A percentile compares a stretch with the other conserved stretches of the same genome.
Conservation (phyloP, 2,113 vertebrate species). For the Pleuronectes platessa region DNA sequence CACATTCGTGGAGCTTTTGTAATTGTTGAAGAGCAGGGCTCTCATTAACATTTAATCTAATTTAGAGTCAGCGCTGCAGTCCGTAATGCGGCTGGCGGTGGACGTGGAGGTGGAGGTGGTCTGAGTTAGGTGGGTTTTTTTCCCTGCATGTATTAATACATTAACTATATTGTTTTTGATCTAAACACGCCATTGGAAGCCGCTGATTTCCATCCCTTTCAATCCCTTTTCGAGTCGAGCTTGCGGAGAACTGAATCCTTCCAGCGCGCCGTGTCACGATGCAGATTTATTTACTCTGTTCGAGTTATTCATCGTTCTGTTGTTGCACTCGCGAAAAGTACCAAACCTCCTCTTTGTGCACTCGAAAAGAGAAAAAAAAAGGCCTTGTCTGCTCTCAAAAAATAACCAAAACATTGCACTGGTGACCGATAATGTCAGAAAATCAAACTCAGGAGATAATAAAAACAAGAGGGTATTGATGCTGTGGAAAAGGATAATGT, state of each 20-base stretch:
- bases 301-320: background rate
- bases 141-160: slow-evolving; percentile 30
- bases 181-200: background rate
- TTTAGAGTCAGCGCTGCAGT: slow-evolving; percentile 20
- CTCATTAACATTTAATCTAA: slow-evolving; percentile 45
- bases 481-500: slow-evolving; percentile 14
- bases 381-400: background rate
- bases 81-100: slow-evolving; percentile 39
- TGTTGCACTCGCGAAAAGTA: background rate
- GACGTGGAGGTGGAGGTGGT: slow-evolving; percentile 27
- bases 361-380: background rate
- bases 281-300: slow-evolving; percentile 6
- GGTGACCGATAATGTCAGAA: background rate
- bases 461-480: background rate
- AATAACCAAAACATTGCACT: background rate
- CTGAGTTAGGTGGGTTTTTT: slow-evolving; percentile 29
- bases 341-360: slow-evolving; percentile 3
- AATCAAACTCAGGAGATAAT: slow-evolving; percentile 12
- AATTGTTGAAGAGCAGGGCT: slow-evolving; percentile 22
- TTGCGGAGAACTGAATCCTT: slow-evolving; percentile 2
- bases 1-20: slow-evolving; percentile 13
- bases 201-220: slow-evolving; percentile 6
- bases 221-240: slow-evolving; percentile 3
- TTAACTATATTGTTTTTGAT: slow-evolving; percentile 14
- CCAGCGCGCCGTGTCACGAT: background rate